These are phyloP conservation scores for Nemoura dubitans DNA, from an alignment of 2,888 invertebrate genomes.

Conservation along the genomic window DNA sequence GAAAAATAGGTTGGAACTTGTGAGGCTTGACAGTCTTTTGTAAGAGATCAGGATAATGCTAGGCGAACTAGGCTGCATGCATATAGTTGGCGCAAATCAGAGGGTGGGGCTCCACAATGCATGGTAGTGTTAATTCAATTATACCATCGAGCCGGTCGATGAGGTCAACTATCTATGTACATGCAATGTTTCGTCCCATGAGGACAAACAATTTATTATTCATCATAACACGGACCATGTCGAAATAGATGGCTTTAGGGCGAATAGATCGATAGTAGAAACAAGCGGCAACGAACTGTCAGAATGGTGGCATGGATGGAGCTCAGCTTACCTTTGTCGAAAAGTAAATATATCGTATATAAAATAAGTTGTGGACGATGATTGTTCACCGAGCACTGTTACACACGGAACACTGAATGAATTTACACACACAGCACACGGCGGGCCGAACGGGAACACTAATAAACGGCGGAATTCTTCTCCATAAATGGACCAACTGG, in stretches of 20 bases:
- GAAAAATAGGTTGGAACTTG: not conserved
- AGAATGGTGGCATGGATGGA: not conserved
- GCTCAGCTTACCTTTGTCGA: not conserved
- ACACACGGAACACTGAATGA: conserved; percentile 12
- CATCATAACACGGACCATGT: not conserved
- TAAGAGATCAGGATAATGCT: not conserved
- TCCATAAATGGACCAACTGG: conserved; percentile 12
- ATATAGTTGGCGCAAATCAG: not conserved
- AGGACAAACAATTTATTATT: not conserved
- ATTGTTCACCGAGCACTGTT: not conserved
- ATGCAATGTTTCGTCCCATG: not conserved
- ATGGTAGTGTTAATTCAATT: not conserved
- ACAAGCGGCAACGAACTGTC: not conserved
- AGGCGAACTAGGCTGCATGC: not conserved
- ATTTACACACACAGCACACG: not conserved
- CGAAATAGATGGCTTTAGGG: not conserved
- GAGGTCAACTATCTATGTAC: not conserved
- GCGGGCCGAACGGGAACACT: conserved; percentile 3
- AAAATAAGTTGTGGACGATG: not conserved
- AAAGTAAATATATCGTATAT: conserved; percentile 12
- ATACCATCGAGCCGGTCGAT: not conserved
- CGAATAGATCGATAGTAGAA: not conserved
- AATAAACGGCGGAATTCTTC: conserved; percentile 12
- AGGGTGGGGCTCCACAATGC: not conserved
- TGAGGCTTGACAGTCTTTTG: not conserved